Base-by-base conservation (phyloP, 2,888 invertebrate species). In the Sceliomorpha sp. region DNA sequence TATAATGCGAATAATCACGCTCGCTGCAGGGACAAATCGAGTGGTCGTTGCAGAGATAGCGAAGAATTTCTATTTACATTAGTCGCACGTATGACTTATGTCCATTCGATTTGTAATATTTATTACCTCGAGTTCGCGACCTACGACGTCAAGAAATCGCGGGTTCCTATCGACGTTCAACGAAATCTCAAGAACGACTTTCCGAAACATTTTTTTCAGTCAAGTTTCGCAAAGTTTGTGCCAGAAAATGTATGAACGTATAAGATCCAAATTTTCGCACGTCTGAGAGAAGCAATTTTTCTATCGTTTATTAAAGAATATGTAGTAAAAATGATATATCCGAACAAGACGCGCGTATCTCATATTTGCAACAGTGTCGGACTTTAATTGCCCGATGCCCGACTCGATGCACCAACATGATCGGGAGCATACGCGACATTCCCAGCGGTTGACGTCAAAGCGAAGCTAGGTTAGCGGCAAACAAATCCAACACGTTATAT, bases 11-110 rank as follows among this genome's bases (percentile, higher is more conserved):
- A 36, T 48, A 62, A 55, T 64, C 64, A 64, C 10, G 40, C 20
- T 5, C 29, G 36, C 17, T 8, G 13, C 31, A 32, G 27, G 44
- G 70, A 70, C 62, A 60, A 75, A 70, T 70, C 60, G 59, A 64
- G 60, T 60, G 69, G 68, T 67, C 73, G 69, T 67, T 56, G 58
- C 47, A 27, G 36, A 50, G 45, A 60, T 69, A 56, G 47, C 70
- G 24, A 59, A 62, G 75, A 81, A 78, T 80, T 75, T 71, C 71
- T 66, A 74, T 66, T 63, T 70, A 59, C 70, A 67, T 74, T 74
- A 58, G 68, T 71, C 74, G 63, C 27, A 31, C 39, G 47, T 70
- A 62, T 74, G 77, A 80, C 69, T 79, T 78, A 78, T 68, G 72
- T 27, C 29, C 55, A 42, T 70, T 70, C 59, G 73, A 77, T 77